A percentile compares a stretch with the other conserved stretches of the same genome.
These are phyloP conservation scores for Ginglymostoma cirratum DNA, from an alignment of 2,113 vertebrate species.

Conservation along the genomic window DNA sequence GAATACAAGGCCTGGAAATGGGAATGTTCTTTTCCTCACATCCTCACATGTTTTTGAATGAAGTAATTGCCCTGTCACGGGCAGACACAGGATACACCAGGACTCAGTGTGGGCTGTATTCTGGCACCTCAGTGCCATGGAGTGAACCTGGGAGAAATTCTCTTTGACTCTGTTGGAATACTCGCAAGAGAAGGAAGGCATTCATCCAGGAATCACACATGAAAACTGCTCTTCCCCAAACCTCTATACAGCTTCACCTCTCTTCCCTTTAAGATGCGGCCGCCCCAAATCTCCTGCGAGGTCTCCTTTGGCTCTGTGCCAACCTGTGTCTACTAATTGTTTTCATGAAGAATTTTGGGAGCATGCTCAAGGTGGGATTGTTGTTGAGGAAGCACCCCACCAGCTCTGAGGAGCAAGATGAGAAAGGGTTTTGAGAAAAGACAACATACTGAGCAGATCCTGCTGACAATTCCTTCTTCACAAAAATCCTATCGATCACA, in stretches of 20 bases:
- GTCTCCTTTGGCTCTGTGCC: not conserved
- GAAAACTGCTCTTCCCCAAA: not conserved
- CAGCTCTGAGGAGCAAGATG: not conserved
- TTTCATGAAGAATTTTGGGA: not conserved
- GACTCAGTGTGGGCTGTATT: too few species aligned
- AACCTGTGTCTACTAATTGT: not conserved
- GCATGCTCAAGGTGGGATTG: not conserved
- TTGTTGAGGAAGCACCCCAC: not conserved
- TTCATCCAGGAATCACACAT: not conserved
- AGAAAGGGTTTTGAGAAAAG: not conserved
- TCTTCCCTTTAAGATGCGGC: not conserved
- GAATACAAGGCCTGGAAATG: not conserved
- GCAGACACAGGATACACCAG: not conserved
- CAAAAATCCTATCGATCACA: not conserved
- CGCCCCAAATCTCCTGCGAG: too few species aligned
- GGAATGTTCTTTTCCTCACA: not conserved
- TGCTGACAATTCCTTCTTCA: not conserved
- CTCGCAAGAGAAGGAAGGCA: not conserved
- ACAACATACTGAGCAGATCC: not conserved
- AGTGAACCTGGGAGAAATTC: not conserved
- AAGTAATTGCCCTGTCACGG: not conserved
- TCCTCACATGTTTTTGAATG: not conserved
- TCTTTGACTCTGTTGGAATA: not conserved
- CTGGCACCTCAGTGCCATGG: not conserved
- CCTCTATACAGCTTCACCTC: not conserved